A percentile compares a stretch with the other conserved stretches of the same genome.
Evolutionary conservation across 2,113 vertebrate species (phyloP).

Genomic region (Anoura caudifer): DNA sequence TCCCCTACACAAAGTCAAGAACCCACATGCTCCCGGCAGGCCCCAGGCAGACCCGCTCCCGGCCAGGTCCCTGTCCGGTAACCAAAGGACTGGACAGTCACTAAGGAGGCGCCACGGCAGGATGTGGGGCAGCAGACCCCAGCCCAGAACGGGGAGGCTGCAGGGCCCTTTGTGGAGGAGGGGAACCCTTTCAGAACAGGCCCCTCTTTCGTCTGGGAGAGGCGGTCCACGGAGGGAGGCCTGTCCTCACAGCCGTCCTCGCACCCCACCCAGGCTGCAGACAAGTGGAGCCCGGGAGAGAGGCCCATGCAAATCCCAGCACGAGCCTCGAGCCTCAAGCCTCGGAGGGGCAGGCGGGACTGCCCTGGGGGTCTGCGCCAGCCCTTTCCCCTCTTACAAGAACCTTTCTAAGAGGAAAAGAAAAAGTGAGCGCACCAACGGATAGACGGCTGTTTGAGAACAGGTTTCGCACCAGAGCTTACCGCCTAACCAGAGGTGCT

Average conservation of each 20-base stretch:
- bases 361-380: not conserved
- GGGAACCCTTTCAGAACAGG: accelerated
- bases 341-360: not conserved
- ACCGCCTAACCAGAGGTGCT: not conserved
- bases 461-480: not conserved
- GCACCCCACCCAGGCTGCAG: not conserved
- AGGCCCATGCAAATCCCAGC: not conserved
- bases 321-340: accelerated
- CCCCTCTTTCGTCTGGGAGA: not conserved
- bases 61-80: too few species aligned
- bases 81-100: not conserved
- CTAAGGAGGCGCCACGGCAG: not conserved
- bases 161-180: not conserved
- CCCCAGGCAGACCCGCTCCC: too few species aligned
- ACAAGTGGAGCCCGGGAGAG: not conserved
- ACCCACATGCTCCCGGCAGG: too few species aligned
- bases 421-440: not conserved
- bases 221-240: not conserved
- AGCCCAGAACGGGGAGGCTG: not conserved
- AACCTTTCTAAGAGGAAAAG: not conserved
- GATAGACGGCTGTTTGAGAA: not conserved
- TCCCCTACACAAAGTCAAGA: too few species aligned
- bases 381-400: not conserved
- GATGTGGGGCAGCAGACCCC: too few species aligned
- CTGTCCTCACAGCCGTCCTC: not conserved